Conservation (phyloP, 2,888 invertebrate species). For the Oligia latruncula region DNA sequence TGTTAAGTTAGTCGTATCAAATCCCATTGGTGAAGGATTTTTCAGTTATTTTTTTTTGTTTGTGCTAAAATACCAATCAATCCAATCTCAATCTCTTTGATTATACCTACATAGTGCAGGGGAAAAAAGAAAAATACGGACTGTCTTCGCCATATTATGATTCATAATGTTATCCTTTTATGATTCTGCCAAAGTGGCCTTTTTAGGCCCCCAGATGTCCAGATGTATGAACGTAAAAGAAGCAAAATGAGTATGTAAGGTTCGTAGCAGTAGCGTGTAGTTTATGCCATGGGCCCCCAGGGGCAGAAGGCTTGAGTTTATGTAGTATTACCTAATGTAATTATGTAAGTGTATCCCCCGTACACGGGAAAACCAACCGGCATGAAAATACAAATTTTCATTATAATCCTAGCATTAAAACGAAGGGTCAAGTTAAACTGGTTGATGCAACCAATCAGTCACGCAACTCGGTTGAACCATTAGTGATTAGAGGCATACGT, state of each 20-base stretch:
- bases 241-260: not conserved
- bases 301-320: not conserved
- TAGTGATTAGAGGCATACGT: slow-evolving; percentile 28
- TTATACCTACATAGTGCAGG: too few species aligned
- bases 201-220: too few species aligned
- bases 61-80: too few species aligned
- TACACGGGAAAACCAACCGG: not conserved
- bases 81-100: too few species aligned
- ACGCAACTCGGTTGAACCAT: slow-evolving; percentile 36
- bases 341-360: not conserved
- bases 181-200: too few species aligned
- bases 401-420: slow-evolving; percentile 3
- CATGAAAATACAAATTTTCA: not conserved
- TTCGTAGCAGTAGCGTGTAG: not conserved
- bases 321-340: too few species aligned
- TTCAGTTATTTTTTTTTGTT: too few species aligned
- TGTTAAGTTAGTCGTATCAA: too few species aligned
- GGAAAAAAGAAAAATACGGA: too few species aligned
- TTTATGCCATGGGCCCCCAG: not conserved
- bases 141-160: too few species aligned
- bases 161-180: too few species aligned
- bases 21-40: too few species aligned
- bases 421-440: slow-evolving; percentile 24
- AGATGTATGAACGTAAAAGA: not conserved
- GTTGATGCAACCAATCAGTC: slow-evolving; percentile 22